Evolutionary conservation across 1,140 invertebrate genomes (phyloP).

Genomic region (Ceratosolen fusciceps): DNA sequence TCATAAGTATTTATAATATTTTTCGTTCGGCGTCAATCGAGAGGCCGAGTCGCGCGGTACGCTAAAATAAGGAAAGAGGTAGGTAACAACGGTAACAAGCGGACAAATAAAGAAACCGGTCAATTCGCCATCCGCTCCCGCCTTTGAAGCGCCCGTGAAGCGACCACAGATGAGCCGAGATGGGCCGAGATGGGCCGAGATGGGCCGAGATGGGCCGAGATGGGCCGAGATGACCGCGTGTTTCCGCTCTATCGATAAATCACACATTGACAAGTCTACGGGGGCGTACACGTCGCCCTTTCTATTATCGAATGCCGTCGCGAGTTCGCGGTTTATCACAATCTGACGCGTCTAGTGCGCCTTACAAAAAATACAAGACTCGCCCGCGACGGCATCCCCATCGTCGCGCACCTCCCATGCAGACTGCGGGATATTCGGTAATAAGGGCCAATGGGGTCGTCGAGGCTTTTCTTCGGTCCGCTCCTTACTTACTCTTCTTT

Average conservation of each 20-base stretch:
- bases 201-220: no score
- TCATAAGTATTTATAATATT: conserved; percentile 28
- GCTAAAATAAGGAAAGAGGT: not conserved
- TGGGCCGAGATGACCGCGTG: no score
- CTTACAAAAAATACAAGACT: conserved; percentile 72
- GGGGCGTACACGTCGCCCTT: conserved; percentile 7
- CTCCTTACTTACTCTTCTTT: conserved; percentile 15
- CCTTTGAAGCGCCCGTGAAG: not conserved
- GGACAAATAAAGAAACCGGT: conserved; percentile 27
- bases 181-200: no score
- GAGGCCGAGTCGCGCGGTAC: not conserved
- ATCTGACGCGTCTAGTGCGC: conserved; percentile 60
- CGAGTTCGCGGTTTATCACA: conserved; percentile 69
- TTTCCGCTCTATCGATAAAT: no score
- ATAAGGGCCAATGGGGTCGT: no score
- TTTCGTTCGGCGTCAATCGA: conserved; percentile 22
- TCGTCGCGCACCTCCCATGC: not conserved
- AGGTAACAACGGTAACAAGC: conserved; percentile 22
- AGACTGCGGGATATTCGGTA: no score
- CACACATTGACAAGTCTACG: no score
- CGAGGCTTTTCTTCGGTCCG: conserved; percentile 26
- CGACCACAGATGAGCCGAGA: no score
- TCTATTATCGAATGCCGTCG: conserved; percentile 60
- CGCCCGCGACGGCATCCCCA: conserved; percentile 61
- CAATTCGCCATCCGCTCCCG: conserved; percentile 49